These are phyloP conservation scores for Hypotaenidia philippensis DNA, from an alignment of 2,797 vertebrate genomes.

Conservation along the genomic window DNA sequence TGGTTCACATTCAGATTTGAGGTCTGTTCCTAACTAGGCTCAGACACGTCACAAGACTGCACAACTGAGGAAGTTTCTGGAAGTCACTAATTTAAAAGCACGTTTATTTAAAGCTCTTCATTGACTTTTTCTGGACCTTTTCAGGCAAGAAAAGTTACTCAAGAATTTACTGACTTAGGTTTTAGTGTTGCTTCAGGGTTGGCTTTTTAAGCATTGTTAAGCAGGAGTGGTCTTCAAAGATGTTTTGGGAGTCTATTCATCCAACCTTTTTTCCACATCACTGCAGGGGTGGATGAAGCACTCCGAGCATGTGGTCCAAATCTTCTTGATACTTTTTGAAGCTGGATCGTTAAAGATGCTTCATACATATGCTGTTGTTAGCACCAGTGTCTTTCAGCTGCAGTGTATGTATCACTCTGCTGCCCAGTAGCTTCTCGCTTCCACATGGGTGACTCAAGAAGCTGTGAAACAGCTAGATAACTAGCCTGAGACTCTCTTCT, in stretches of 20 bases:
- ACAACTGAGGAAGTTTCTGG: background rate
- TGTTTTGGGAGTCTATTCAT: background rate
- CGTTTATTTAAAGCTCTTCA: background rate
- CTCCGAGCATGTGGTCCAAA: background rate
- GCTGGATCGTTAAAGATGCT: background rate
- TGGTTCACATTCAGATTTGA: background rate
- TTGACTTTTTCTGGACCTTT: background rate
- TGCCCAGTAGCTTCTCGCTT: background rate
- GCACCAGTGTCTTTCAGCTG: background rate
- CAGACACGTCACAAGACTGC: background rate
- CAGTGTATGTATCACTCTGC: background rate
- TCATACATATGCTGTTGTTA: background rate
- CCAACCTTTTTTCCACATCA: background rate
- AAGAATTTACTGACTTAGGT: background rate
- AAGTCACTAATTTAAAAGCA: background rate
- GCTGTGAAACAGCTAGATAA: constrained; percentile 16
- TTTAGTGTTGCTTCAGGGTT: background rate
- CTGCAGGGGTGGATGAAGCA: background rate
- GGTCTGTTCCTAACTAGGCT: background rate
- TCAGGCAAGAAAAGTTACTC: background rate
- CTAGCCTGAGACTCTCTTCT: background rate
- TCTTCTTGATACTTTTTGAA: background rate
- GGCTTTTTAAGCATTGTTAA: background rate
- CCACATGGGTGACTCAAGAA: constrained; percentile 23
- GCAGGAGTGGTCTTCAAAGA: background rate